Evolutionary conservation across 2,888 invertebrate genomes (phyloP), one percentile per base, ranked within the genome.

Genomic region (Coelopa pilipes): DNA sequence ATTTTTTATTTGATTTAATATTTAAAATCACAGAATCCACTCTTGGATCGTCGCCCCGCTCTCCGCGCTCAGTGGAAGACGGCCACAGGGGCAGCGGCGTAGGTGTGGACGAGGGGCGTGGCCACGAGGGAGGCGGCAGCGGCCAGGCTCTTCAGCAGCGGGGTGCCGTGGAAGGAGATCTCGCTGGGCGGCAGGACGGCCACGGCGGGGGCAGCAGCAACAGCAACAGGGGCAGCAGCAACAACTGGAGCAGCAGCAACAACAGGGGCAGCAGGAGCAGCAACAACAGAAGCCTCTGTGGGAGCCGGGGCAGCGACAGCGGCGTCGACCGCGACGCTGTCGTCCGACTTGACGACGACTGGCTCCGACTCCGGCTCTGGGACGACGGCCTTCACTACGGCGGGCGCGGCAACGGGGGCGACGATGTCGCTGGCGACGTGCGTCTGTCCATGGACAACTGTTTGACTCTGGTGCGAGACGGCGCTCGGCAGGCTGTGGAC

Each of bases 401-500:
- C 65, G 13, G 34, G 24, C 17, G 60, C 17, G 13, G 65, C 10
- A 53, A 59, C 49, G 15, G 59, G 46, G 13, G 15, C 19, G 3
- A 86, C 85, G 1, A 81, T 76, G 74, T 78, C 84, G 34, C 79
- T 79, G 49, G 88, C 78, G 57, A 88, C 79, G 65, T 77, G 76
- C 79, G 76, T 53, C 50, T 15, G 59, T 47, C 45, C 74, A 12
- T 73, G 73, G 19, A 76, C 55, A 60, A 74, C 74, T 50, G 74
- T 73, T 4, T 60, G 15, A 60, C 71, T 71, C 46, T 74, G 74
- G 45, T 74, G 70, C 0, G 74, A 74, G 46, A 89, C 87, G 0
- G 89, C 81, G n/a, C 79, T 76, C 67, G 49, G 87, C 82, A 88
- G 87, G 68, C 78, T 76, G 59, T 80, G 77, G 1, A 81, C 79